phyloP scores from a whole-genome alignment of 53 echinoderm and acorn worm genomes.

The Mesocentrotus franciscanus region DNA sequence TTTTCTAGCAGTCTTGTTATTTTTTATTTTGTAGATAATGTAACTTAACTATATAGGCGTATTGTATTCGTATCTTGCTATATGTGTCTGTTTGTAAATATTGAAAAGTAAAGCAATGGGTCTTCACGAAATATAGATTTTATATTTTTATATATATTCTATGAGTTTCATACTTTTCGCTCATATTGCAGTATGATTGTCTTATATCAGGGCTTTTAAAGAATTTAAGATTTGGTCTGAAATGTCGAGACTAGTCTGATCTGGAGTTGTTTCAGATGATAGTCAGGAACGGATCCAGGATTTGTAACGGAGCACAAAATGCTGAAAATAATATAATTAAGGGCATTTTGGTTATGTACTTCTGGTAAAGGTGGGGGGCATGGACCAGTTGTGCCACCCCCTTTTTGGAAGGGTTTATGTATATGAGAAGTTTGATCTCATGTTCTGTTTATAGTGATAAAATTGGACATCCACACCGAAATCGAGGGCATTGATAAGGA shows the following conservation, averaged over 20 bases:
- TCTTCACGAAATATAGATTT: constrained; percentile 59
- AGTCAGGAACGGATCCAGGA: too few species aligned
- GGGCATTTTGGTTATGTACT: too few species aligned
- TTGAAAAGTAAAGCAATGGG: constrained; percentile 53
- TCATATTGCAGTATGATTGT: constrained; percentile 17
- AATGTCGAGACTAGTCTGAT: not conserved
- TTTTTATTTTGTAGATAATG: constrained; percentile 34
- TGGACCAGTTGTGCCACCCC: not conserved
- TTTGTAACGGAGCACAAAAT: too few species aligned
- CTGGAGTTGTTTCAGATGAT: not conserved
- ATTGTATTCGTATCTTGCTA: constrained; percentile 51
- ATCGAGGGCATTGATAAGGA: not conserved
- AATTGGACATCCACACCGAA: too few species aligned
- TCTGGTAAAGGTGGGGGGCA: too few species aligned
- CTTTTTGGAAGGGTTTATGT: not conserved
- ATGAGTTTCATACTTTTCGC: constrained; percentile 54
- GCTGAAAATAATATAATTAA: too few species aligned
- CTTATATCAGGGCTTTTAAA: constrained; percentile 5
- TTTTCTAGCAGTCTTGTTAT: not conserved
- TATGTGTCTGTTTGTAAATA: constrained; percentile 49
- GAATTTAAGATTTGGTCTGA: not conserved
- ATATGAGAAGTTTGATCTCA: too few species aligned
- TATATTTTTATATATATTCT: constrained; percentile 68
- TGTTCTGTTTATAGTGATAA: too few species aligned
- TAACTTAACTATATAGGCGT: constrained; percentile 2